Base-by-base conservation (phyloP, 2,113 vertebrate genomes). In the Actenoides lindsayi region DNA sequence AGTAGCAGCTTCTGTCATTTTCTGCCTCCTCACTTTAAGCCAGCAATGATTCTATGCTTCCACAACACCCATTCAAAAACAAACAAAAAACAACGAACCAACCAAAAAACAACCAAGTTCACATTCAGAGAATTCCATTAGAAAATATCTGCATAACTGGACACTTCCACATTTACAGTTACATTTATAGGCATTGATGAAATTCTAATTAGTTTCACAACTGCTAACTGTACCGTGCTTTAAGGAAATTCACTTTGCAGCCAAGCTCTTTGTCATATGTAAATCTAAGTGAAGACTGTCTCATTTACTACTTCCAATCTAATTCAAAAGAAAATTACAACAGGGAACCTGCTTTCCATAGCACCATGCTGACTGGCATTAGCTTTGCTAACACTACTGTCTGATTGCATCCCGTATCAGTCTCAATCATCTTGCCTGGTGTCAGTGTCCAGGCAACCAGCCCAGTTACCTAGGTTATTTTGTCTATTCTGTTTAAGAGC, bases 401-500 rank as follows among this genome's bases (percentile, higher is more conserved):
- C 86, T 95, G 95, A 96, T 93, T 97, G 90, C 80, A 78, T 39
- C 62, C 50, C 14, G 1, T 73, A 96, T 85, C 95, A 71, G 64
- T 13, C 73, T 68, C 95, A 96, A 89, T 89, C 80, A 89, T 39
- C 70, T 89, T 82, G 60, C 88, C 76, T 90, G 76, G 77, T 84
- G 77, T 69, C 7, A 62, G 88, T 92, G 92, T 96, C 93, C 89
- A 96, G 93, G 92, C 95, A 93, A 96, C 92, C 89, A 93, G 76
- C 77, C 31, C 68, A 91, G 71, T 81, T 95, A 83, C 86, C 5
- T 30, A 57, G 83, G 92, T 82, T 94, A 89, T 92, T 93, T 92
- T 89, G 57, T 90, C 85, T 92, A 41, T 71, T 94, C 73, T 90
- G 68, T 74, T 88, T 82, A 93, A 94, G 44, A 41, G 23, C 60